These are phyloP conservation scores for Neoscelio sp. DNA, from an alignment of 2,888 invertebrate genomes.

Conservation along the genomic window DNA sequence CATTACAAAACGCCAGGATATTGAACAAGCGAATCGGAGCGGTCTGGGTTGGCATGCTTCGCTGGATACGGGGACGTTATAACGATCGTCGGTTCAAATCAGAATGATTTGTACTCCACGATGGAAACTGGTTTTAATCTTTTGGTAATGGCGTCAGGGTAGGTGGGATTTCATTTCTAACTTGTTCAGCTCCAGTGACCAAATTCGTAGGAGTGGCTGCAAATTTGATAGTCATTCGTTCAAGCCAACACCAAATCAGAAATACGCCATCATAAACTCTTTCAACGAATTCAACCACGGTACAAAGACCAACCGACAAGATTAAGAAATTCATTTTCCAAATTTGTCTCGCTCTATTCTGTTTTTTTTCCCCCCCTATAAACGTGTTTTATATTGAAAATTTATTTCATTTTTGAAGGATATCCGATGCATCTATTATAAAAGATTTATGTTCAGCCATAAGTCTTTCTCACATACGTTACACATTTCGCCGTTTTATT, in stretches of 20 bases:
- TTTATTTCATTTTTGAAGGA: constrained; percentile 39
- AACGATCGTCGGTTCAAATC: constrained; percentile 71
- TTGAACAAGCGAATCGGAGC: constrained; percentile 5
- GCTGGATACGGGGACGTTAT: constrained; percentile 69
- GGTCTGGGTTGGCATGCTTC: constrained; percentile 28
- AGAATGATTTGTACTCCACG: constrained; percentile 77
- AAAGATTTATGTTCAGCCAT: constrained; percentile 32
- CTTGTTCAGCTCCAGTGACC: constrained; percentile 42
- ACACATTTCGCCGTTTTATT: constrained; percentile 19
- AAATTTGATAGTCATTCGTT: constrained; percentile 60
- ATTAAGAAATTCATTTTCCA: constrained; percentile 64
- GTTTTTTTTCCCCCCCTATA: constrained; percentile 47
- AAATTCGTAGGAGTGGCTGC: constrained; percentile 71
- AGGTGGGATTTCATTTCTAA: constrained; percentile 75
- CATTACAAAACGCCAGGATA: not conserved
- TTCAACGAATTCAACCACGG: constrained; percentile 37
- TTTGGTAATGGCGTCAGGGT: constrained; percentile 71
- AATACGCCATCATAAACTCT: constrained; percentile 31
- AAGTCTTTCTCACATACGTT: constrained; percentile 7
- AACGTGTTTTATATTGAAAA: constrained; percentile 45
- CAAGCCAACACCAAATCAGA: constrained; percentile 4
- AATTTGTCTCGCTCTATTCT: constrained; percentile 31
- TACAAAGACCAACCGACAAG: constrained; percentile 28
- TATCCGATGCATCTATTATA: constrained; percentile 19
- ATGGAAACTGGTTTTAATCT: constrained; percentile 74